A percentile compares a stretch with the other conserved stretches of the same genome.
These are phyloP conservation scores for Elaeidobius kamerunicus DNA, from an alignment of 2,888 invertebrate species.

Conservation along the genomic window DNA sequence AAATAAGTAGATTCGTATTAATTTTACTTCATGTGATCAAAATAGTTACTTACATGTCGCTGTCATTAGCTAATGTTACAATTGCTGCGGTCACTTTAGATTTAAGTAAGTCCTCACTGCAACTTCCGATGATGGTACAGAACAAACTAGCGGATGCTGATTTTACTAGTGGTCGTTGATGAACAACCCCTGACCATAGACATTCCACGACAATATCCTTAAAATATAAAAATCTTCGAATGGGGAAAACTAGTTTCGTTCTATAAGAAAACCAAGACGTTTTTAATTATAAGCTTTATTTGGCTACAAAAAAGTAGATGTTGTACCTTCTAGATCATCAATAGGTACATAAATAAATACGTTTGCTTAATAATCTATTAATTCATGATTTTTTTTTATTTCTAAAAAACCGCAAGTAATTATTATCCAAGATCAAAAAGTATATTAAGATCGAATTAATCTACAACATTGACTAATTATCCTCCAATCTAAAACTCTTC, in stretches of 20 bases:
- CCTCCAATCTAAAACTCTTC: too few species aligned
- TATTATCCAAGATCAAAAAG: too few species aligned
- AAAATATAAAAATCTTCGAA: neutral
- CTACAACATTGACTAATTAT: too few species aligned
- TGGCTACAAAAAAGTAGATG: neutral
- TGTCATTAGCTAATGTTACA: conserved; percentile 66
- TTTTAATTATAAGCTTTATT: neutral
- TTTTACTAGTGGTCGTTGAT: conserved; percentile 59
- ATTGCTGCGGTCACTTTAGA: conserved; percentile 65
- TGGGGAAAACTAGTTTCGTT: too few species aligned
- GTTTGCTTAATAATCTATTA: too few species aligned
- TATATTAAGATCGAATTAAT: too few species aligned
- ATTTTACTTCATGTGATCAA: too few species aligned
- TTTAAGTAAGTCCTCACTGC: conserved; percentile 56
- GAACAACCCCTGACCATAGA: conserved; percentile 66
- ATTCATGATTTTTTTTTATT: too few species aligned
- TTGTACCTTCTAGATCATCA: too few species aligned
- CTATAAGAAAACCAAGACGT: neutral
- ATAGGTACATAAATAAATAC: too few species aligned
- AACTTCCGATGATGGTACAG: conserved; percentile 54
- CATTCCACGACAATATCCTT: conserved; percentile 56
- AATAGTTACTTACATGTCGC: conserved; percentile 57
- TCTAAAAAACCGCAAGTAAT: too few species aligned
- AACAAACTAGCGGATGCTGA: conserved; percentile 60
- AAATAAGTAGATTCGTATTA: too few species aligned